phyloP scores from a whole-genome alignment of 2,113 vertebrate genomes.

The Lepisosteus oculatus region DNA sequence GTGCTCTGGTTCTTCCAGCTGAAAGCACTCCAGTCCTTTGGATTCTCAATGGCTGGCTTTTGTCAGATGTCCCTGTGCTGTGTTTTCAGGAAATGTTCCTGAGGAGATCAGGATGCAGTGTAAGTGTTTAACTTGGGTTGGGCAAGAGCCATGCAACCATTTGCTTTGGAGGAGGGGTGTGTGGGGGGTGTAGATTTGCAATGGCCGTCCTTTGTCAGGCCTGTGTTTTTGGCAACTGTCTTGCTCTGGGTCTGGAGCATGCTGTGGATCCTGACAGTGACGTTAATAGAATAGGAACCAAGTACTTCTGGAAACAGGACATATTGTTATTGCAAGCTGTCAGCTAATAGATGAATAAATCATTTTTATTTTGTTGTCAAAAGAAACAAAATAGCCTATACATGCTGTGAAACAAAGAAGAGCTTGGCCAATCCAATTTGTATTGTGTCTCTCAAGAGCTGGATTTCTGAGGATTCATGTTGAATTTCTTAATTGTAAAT shows the following conservation, averaged over 20 bases:
- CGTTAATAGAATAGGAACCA: conserved; percentile 24
- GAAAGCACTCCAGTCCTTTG: neutral
- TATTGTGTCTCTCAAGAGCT: no score
- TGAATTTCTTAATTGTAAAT: no score
- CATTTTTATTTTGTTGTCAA: conserved; percentile 10
- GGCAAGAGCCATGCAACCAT: conserved; percentile 27
- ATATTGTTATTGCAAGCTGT: conserved; percentile 29
- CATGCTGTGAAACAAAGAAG: no score
- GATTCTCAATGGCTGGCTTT: neutral
- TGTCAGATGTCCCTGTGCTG: neutral
- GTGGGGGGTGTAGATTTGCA: neutral
- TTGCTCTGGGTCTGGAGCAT: conserved; percentile 1
- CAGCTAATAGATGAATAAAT: conserved; percentile 26
- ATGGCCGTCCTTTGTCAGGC: neutral
- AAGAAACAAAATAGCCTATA: neutral
- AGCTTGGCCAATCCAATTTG: no score
- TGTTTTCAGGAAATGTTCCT: conserved; percentile 47
- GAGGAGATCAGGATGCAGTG: conserved; percentile 48
- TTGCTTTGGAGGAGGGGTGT: conserved; percentile 14
- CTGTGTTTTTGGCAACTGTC: neutral
- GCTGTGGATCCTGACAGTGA: conserved; percentile 21
- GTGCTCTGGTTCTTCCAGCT: neutral
- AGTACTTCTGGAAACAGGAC: conserved; percentile 27
- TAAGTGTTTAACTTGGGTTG: conserved; percentile 50
- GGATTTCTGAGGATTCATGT: no score